phyloP scores from a whole-genome alignment of 2,888 invertebrate genomes.

The Brachyptera putata region DNA sequence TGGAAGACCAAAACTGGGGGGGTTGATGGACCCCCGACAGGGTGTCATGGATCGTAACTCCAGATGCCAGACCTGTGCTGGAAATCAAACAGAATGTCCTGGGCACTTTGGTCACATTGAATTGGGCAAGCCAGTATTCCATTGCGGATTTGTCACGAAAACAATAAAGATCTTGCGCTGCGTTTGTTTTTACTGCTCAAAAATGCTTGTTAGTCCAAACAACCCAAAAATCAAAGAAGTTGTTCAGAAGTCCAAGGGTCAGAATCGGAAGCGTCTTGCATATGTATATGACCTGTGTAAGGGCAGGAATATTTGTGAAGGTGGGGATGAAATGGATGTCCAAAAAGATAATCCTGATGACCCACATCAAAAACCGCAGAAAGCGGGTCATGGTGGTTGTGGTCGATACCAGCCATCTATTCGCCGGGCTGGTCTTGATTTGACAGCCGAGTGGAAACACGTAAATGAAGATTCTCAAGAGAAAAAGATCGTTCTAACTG shows the following conservation, averaged over 20 bases:
- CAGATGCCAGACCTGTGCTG: conserved; percentile 91
- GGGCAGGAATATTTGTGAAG: conserved; percentile 96
- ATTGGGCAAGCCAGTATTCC: conserved; percentile 96
- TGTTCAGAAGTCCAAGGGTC: conserved; percentile 92
- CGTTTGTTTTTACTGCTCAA: conserved; percentile 98
- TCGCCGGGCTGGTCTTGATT: conserved; percentile 81
- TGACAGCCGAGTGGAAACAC: conserved; percentile 98
- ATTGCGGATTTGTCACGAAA: conserved; percentile 96
- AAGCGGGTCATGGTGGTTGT: conserved; percentile 88
- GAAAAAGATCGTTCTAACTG: conserved; percentile 87
- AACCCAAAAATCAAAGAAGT: conserved; percentile 93
- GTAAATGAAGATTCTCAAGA: conserved; percentile 98
- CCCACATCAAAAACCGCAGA: conserved; percentile 46
- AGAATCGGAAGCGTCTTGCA: conserved; percentile 88
- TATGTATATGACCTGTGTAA: conserved; percentile 98
- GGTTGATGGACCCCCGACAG: conserved; percentile 98
- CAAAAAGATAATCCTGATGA: conserved; percentile 58
- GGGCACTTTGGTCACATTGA: conserved; percentile 99
- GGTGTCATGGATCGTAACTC: conserved; percentile 94
- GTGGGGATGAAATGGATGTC: conserved; percentile 96
- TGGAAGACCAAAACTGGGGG: conserved; percentile 94
- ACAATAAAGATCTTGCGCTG: conserved; percentile 96
- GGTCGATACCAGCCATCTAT: conserved; percentile 97
- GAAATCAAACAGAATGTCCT: conserved; percentile 98
- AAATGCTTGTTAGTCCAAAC: conserved; percentile 87